phyloP scores from a whole-genome alignment of 2,113 vertebrate species.

The Pelecanoides urinatrix region DNA sequence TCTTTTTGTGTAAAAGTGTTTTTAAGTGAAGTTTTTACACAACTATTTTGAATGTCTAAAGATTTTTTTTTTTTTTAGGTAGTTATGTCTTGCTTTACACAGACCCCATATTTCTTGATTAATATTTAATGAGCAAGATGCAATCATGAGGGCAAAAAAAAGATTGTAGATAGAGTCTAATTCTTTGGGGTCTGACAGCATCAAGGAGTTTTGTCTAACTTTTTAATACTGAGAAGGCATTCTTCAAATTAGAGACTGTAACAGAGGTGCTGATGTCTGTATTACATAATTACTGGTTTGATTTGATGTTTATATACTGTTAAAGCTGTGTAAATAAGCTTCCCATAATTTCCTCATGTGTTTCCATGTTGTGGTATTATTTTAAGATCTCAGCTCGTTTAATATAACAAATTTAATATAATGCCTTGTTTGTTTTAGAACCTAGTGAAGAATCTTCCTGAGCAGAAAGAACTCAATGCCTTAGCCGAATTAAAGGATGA shows the following conservation, averaged over 20 bases:
- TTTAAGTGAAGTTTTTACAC: neutral
- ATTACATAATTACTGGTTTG: constrained; percentile 43
- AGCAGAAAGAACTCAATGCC: constrained; percentile 89
- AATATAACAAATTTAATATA: neutral
- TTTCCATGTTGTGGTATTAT: neutral
- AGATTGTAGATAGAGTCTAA: neutral
- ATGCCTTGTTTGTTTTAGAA: constrained; percentile 79
- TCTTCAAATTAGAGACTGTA: neutral
- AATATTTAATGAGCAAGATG: neutral
- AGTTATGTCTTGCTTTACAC: neutral
- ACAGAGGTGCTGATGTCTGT: neutral
- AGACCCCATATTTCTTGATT: neutral
- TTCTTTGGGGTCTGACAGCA: neutral
- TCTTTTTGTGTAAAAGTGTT: neutral
- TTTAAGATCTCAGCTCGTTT: neutral
- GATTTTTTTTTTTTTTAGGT: neutral
- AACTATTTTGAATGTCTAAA: neutral
- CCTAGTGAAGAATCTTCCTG: constrained; percentile 94
- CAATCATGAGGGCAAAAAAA: neutral
- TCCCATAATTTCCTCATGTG: neutral
- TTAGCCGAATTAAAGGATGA: constrained; percentile 91
- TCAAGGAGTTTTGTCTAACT: neutral
- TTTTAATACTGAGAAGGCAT: neutral
- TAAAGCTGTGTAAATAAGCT: neutral
- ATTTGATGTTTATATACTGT: constrained; percentile 3